These are phyloP conservation scores for Bombus haemorrhoidalis DNA, from an alignment of 1,140 invertebrate genomes.

Conservation along the genomic window DNA sequence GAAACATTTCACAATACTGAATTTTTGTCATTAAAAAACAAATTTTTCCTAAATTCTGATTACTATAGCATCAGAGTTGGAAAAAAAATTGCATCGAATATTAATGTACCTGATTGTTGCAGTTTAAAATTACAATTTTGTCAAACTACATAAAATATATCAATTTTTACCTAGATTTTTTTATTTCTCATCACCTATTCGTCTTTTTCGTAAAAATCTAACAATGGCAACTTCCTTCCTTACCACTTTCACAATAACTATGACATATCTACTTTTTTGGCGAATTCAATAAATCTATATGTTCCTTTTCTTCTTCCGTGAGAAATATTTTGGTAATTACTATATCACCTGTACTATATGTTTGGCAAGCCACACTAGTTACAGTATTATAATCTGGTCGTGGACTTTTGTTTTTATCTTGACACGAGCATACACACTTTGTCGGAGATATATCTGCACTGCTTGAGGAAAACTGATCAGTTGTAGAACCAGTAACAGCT, in stretches of 20 bases:
- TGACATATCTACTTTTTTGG: constrained; percentile 73
- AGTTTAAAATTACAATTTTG: constrained; percentile 48
- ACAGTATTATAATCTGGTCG: constrained; percentile 53
- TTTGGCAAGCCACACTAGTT: constrained; percentile 87
- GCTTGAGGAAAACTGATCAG: constrained; percentile 76
- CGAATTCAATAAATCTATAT: constrained; percentile 76
- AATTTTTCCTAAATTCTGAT: constrained; percentile 58
- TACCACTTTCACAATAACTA: constrained; percentile 59
- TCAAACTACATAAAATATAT: constrained; percentile 60
- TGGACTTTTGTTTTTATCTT: constrained; percentile 70
- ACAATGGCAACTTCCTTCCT: constrained; percentile 65
- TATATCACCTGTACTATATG: constrained; percentile 95
- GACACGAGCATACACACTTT: constrained; percentile 84
- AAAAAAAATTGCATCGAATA: constrained; percentile 32
- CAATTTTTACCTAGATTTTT: constrained; percentile 51
- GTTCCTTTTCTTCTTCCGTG: constrained; percentile 84
- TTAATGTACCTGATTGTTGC: not conserved
- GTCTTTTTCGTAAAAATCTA: constrained; percentile 57
- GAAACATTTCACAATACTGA: constrained; percentile 47
- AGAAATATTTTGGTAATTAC: constrained; percentile 95
- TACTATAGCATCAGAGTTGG: constrained; percentile 54
- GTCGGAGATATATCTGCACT: constrained; percentile 66
- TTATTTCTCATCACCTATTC: constrained; percentile 25
- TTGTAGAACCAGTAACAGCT: constrained; percentile 86
- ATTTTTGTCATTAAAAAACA: constrained; percentile 17